Conservation (phyloP, 2,113 vertebrate genomes). For the Orycteropus afer region DNA sequence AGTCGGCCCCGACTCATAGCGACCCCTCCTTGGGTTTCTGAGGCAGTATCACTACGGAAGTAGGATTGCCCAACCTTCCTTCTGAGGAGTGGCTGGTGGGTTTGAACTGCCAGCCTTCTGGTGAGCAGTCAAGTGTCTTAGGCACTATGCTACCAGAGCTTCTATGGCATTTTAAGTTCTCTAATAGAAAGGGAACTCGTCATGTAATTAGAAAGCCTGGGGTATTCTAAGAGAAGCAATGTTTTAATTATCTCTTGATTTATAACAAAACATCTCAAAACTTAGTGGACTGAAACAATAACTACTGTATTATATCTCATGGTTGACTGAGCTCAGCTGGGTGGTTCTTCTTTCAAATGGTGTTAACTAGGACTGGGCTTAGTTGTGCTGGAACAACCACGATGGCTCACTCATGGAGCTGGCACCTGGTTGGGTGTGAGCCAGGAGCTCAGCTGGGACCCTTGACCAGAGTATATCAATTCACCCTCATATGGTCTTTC, state of each 20-base stretch:
- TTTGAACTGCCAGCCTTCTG: too few relatives aligned
- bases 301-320: neutral
- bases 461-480: neutral
- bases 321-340: neutral
- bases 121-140: too few relatives aligned
- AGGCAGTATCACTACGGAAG: too few relatives aligned
- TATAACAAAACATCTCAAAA: neutral
- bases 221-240: neutral
- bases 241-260: neutral
- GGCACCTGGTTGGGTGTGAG: neutral
- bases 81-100: too few relatives aligned
- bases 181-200: neutral
- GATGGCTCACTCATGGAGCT: fast-evolving
- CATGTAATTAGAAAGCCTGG: neutral
- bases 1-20: too few relatives aligned
- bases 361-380: neutral
- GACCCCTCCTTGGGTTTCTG: too few relatives aligned
- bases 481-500: neutral
- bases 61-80: too few relatives aligned
- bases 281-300: neutral
- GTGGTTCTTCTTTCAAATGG: neutral
- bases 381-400: neutral
- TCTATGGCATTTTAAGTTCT: neutral
- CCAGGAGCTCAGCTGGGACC: neutral
- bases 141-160: too few relatives aligned